These are phyloP conservation scores for Hypotaenidia philippensis DNA, from an alignment of 2,797 vertebrate species.

Conservation along the genomic window DNA sequence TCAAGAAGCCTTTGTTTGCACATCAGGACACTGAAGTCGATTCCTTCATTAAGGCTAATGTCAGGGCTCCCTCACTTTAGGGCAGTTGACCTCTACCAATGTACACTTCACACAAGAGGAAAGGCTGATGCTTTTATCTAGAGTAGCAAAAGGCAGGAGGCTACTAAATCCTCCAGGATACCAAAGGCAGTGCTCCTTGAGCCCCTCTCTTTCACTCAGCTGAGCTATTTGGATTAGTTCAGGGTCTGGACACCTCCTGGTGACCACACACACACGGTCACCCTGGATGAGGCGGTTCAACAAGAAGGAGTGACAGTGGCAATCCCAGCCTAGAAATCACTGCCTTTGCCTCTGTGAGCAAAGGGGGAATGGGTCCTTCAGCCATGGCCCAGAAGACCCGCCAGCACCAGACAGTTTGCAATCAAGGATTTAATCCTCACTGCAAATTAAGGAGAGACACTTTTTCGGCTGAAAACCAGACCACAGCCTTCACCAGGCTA, in stretches of 20 bases:
- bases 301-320: not conserved
- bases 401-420: not conserved
- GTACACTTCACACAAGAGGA: not conserved
- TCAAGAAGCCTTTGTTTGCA: not conserved
- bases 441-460: not conserved
- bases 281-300: fast-evolving
- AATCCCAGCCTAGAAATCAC: not conserved
- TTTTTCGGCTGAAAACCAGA: not conserved
- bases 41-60: not conserved
- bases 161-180: not conserved
- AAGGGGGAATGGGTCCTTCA: not conserved
- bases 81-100: not conserved
- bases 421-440: not conserved
- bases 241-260: not conserved
- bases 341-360: not conserved
- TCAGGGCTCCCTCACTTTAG: not conserved
- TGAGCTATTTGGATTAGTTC: not conserved
- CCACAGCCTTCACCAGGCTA: not conserved
- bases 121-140: not conserved
- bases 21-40: not conserved
- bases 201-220: not conserved
- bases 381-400: not conserved
- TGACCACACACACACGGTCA: not conserved
- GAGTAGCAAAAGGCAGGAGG: not conserved
- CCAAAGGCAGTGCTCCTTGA: not conserved